These are phyloP conservation scores for Xiphorhynchus erythropygius DNA, from an alignment of 2,797 vertebrate genomes.

Conservation along the genomic window DNA sequence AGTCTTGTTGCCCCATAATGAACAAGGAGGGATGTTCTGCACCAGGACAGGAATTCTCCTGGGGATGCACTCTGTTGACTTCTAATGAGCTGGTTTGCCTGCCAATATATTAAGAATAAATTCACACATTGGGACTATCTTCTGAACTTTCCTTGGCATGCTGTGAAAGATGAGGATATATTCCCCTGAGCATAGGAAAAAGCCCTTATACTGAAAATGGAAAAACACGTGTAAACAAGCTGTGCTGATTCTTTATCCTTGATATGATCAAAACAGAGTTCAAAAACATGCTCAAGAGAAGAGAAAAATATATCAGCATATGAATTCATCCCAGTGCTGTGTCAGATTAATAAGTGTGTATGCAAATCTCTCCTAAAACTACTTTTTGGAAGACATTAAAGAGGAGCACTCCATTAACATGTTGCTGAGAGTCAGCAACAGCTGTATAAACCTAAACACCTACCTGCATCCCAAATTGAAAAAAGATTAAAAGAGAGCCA, in stretches of 20 bases:
- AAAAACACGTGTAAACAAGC: background rate
- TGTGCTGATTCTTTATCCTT: background rate
- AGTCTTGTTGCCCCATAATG: background rate
- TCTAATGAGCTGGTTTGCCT: background rate
- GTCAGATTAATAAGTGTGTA: background rate
- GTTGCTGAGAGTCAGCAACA: background rate
- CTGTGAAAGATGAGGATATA: background rate
- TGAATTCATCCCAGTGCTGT: accelerated
- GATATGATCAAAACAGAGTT: background rate
- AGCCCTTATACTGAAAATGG: background rate
- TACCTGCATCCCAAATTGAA: background rate
- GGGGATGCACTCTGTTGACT: background rate
- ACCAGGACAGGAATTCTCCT: background rate
- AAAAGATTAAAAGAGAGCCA: background rate
- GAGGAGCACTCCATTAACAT: background rate
- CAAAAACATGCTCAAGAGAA: background rate
- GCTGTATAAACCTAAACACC: background rate
- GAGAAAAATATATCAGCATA: background rate
- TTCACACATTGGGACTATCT: background rate
- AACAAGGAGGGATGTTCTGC: background rate
- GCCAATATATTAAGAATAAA: background rate
- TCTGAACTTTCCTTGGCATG: background rate
- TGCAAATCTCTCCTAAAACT: constrained; percentile 1
- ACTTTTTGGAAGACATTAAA: background rate
- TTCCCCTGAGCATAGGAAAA: background rate